Percentiles rank a stretch among this genome's conserved stretches.
phyloP scores from a whole-genome alignment of 30 jellyfish, hydroid and myxozoan genomes.

The Sanderia malayensis region DNA sequence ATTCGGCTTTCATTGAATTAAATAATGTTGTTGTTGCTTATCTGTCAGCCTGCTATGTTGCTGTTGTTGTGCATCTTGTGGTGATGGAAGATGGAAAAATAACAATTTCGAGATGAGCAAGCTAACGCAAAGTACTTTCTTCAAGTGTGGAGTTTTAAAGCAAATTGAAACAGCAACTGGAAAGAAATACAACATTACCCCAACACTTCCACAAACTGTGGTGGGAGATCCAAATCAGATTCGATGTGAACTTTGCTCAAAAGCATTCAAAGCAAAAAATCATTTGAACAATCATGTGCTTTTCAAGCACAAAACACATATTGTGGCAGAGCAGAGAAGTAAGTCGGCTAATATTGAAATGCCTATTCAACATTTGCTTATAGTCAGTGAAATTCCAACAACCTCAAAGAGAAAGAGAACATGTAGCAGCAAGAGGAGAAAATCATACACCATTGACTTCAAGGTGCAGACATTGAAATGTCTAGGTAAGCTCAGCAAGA shows the following conservation, averaged over 20 bases:
- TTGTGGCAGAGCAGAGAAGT: background rate
- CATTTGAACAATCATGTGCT: background rate
- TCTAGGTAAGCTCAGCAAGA: background rate
- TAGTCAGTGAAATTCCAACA: background rate
- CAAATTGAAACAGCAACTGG: background rate
- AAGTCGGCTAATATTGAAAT: background rate
- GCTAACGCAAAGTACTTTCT: conserved; percentile 5
- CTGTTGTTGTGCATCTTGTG: background rate
- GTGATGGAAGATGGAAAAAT: background rate
- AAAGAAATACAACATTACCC: background rate
- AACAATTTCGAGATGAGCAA: background rate
- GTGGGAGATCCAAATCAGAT: background rate
- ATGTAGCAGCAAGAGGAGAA: background rate
- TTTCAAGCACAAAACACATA: conserved; percentile 3
- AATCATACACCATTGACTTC: conserved; percentile 21
- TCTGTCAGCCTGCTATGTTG: background rate
- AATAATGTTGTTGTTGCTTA: background rate
- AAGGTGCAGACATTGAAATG: conserved; percentile 10
- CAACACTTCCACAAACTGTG: conserved; percentile 7
- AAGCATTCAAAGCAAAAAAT: background rate
- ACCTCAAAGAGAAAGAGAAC: conserved; percentile 6
- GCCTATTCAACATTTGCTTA: conserved; percentile 2
- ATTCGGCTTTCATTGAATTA: conserved; percentile 5
- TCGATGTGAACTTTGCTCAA: conserved; percentile 9
- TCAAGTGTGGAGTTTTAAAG: conserved; percentile 10